phyloP scores from a whole-genome alignment of 1,140 invertebrate genomes.

The Zaprionus ornatus region DNA sequence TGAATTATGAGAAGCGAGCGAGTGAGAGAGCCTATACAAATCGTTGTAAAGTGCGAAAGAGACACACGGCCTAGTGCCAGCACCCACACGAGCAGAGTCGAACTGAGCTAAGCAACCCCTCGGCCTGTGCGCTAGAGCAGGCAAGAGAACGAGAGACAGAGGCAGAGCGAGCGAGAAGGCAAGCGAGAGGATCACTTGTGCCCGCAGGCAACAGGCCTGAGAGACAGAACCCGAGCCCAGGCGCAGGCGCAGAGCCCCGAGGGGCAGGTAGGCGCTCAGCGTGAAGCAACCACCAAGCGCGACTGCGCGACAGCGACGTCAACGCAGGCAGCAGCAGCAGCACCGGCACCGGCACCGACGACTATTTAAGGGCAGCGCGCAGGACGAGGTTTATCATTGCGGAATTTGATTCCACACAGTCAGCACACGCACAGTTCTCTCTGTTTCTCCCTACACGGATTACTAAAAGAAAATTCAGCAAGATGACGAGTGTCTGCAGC shows the following conservation, averaged over 20 bases:
- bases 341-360: background rate
- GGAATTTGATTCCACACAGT: slow-evolving; percentile 83
- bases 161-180: slow-evolving; percentile 4
- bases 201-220: slow-evolving; percentile 21
- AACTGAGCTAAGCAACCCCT: slow-evolving; percentile 9
- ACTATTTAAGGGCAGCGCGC: slow-evolving; percentile 65
- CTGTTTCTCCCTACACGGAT: slow-evolving; percentile 37
- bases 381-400: slow-evolving; percentile 83
- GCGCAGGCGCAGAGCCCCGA: background rate
- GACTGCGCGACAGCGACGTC: slow-evolving; percentile 17
- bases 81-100: background rate
- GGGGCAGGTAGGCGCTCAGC: slow-evolving; percentile 41
- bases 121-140: background rate
- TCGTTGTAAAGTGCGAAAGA: background rate
- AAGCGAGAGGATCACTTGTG: slow-evolving; percentile 41
- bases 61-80: background rate
- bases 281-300: slow-evolving; percentile 21
- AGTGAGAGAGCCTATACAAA: slow-evolving; percentile 1
- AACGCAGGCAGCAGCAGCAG: background rate
- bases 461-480: slow-evolving; percentile 25
- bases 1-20: slow-evolving; percentile 2
- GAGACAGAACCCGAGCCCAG: background rate
- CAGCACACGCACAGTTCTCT: slow-evolving; percentile 34
- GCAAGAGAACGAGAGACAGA: slow-evolving; percentile 8
- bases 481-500: slow-evolving; percentile 77